phyloP scores from a whole-genome alignment of 2,113 vertebrate species.

The Lethenteron camtschaticum region DNA sequence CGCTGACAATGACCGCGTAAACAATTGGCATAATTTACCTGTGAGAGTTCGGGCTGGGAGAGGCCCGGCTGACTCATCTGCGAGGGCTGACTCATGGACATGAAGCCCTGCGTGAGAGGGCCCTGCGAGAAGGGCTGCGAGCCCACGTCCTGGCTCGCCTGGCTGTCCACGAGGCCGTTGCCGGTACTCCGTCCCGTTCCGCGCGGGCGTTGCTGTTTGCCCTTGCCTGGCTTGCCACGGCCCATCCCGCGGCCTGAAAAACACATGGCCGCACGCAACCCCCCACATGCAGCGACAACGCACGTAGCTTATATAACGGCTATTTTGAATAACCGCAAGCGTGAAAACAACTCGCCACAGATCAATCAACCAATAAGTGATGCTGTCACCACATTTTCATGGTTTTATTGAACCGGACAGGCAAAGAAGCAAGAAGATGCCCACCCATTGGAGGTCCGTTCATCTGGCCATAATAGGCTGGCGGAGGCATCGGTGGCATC shows the following conservation, averaged over 20 bases:
- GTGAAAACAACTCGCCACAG: too few species aligned
- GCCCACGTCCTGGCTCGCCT: conserved; percentile 69
- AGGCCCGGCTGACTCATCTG: conserved; percentile 99
- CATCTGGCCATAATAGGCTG: conserved; percentile 64
- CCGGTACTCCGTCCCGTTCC: conserved; percentile 43
- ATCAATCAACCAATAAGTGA: too few species aligned
- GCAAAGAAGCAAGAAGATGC: background rate
- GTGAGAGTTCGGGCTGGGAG: conserved; percentile 83
- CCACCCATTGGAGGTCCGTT: conserved; percentile 67
- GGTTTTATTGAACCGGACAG: too few species aligned
- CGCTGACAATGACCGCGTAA: too few species aligned
- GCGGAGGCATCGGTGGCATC: conserved; percentile 87
- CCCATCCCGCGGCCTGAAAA: conserved; percentile 54
- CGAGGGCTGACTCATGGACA: conserved; percentile 94
- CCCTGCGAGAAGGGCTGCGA: conserved; percentile 96
- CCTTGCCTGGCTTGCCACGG: conserved; percentile 54
- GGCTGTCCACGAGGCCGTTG: conserved; percentile 47
- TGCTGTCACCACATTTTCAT: too few species aligned
- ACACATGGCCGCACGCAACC: background rate
- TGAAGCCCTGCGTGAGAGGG: conserved; percentile 84
- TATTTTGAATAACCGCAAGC: too few species aligned
- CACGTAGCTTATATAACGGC: too few species aligned
- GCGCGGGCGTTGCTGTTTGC: conserved; percentile 60
- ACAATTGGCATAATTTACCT: conserved; percentile 26
- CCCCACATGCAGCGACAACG: too few species aligned